Conservation (phyloP, 1,140 invertebrate genomes). For the Drosophila sp. region DNA sequence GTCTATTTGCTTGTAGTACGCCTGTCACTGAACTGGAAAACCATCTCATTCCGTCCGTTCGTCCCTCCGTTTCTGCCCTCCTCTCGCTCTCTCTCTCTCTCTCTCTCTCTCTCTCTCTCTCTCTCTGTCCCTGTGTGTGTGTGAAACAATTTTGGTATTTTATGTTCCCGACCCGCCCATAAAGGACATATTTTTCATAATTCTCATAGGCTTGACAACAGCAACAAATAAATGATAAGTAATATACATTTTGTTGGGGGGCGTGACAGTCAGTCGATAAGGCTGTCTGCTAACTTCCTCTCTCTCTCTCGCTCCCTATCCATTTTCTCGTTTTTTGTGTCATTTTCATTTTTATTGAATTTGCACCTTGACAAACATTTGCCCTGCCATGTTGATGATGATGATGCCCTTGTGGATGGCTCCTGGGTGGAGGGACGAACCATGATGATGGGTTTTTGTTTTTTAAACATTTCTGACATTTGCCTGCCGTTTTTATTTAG, state of each 20-base stretch:
- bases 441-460: constrained; percentile 55
- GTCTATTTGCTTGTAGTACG: constrained; percentile 38
- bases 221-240: constrained; percentile 22
- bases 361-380: constrained; percentile 61
- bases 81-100: background rate
- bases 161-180: constrained; percentile 39
- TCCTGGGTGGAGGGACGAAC: constrained; percentile 35
- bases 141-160: constrained; percentile 49
- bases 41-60: constrained; percentile 35
- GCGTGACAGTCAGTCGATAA: constrained; percentile 58
- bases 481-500: constrained; percentile 36
- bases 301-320: background rate
- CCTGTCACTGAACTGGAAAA: constrained; percentile 63
- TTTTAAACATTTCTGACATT: constrained; percentile 64
- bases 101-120: background rate
- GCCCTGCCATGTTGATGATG: constrained; percentile 8
- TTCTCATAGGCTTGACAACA: constrained; percentile 24
- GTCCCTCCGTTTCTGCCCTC: constrained; percentile 17
- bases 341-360: constrained; percentile 64
- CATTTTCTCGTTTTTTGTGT: background rate
- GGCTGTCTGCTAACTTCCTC: constrained; percentile 28
- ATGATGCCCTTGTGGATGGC: constrained; percentile 9
- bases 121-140: background rate
- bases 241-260: constrained; percentile 25
- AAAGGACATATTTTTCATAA: constrained; percentile 59